A percentile compares a stretch with the other conserved stretches of the same genome.
Evolutionary conservation across 2,113 vertebrate species (phyloP).

Genomic region (Corynorhinus townsendii): DNA sequence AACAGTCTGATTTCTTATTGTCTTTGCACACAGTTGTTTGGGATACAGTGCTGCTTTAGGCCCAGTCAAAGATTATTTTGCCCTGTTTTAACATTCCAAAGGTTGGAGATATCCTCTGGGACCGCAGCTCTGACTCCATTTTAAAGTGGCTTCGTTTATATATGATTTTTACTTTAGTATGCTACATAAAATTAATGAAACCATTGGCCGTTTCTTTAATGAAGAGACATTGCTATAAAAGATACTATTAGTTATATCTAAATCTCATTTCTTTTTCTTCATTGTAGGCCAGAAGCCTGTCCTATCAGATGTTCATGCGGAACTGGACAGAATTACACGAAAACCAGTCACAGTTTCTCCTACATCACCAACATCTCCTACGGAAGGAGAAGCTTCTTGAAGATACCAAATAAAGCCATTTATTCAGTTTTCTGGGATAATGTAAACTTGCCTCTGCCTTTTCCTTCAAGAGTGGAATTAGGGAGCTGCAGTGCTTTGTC

Average conservation of each 20-base stretch:
- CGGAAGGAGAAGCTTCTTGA: conserved; percentile 95
- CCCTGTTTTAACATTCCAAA: neutral
- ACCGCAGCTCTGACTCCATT: neutral
- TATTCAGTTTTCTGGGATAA: conserved; percentile 78
- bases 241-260: neutral
- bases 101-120: neutral
- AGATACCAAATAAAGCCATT: conserved; percentile 86
- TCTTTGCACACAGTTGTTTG: neutral
- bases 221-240: neutral
- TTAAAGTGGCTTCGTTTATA: neutral
- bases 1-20: neutral
- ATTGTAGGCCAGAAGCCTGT: conserved; percentile 93
- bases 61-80: neutral
- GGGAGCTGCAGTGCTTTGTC: conserved; percentile 76
- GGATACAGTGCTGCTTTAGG: neutral
- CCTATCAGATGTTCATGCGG: conserved; percentile 96
- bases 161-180: neutral
- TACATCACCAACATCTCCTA: conserved; percentile 87
- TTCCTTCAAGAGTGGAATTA: conserved; percentile 84
- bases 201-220: neutral
- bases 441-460: conserved; percentile 83
- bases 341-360: conserved; percentile 90
- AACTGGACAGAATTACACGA: conserved; percentile 96
- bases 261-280: neutral
- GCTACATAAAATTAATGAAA: neutral